These are phyloP conservation scores for Corvus cornix DNA, from an alignment of 2,113 vertebrate species.

Conservation along the genomic window DNA sequence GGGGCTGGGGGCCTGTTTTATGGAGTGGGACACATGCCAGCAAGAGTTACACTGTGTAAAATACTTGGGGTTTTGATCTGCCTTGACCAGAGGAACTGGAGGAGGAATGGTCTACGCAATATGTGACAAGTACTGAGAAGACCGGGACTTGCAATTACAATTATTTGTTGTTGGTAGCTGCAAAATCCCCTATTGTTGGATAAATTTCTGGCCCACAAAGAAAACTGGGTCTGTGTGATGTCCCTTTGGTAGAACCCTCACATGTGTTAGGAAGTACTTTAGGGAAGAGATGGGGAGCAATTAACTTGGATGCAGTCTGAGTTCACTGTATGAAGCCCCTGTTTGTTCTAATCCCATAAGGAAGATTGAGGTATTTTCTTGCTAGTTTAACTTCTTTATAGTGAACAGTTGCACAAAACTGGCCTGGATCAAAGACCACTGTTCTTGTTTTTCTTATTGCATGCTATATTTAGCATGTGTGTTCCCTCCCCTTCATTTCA, in stretches of 20 bases:
- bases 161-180: not conserved
- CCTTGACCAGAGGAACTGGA: not conserved
- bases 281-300: not conserved
- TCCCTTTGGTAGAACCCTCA: not conserved
- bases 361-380: not conserved
- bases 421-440: constrained; percentile 29
- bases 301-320: not conserved
- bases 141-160: not conserved
- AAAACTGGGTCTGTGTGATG: not conserved
- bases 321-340: not conserved
- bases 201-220: not conserved
- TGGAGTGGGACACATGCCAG: not conserved
- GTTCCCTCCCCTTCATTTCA: not conserved
- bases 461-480: constrained; percentile 48
- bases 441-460: constrained; percentile 11
- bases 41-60: not conserved
- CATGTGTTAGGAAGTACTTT: not conserved
- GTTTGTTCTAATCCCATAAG: not conserved
- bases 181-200: not conserved
- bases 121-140: not conserved
- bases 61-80: not conserved
- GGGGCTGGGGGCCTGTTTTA: not conserved
- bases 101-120: not conserved
- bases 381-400: not conserved
- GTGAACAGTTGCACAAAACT: not conserved